Conservation (phyloP, 2,888 invertebrate species). For the Iphiclides podalirius region DNA sequence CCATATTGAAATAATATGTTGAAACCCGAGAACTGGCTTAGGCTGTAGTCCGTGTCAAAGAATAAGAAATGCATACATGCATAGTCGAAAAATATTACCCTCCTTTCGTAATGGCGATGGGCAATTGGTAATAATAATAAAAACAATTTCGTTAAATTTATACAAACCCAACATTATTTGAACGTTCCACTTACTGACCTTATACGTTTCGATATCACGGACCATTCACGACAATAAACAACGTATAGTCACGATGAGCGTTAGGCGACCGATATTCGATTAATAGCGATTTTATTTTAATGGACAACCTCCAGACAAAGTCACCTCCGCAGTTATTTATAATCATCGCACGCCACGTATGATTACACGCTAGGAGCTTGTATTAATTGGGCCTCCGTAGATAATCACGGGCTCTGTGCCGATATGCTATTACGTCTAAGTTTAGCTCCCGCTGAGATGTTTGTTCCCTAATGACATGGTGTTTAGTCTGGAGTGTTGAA, state of each 20-base stretch:
- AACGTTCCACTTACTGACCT: no score
- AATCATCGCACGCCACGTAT: conserved; percentile 29
- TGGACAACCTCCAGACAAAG: conserved; percentile 39
- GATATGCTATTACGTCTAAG: conserved; percentile 36
- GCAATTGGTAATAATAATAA: no score
- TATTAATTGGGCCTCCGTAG: conserved; percentile 40
- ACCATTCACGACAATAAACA: background rate
- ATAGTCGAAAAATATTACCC: no score
- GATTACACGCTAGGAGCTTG: conserved; percentile 34
- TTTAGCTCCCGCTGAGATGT: conserved; percentile 34
- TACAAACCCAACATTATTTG: no score
- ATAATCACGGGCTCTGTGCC: conserved; percentile 38
- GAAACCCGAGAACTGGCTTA: no score
- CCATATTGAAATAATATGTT: no score
- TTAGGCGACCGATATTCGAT: no score
- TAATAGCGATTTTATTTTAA: conserved; percentile 27
- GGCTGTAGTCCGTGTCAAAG: no score
- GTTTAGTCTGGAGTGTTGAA: conserved; percentile 48
- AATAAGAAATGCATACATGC: no score
- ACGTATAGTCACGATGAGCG: no score
- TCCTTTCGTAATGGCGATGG: no score
- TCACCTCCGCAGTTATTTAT: conserved; percentile 37
- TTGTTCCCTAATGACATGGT: conserved; percentile 46
- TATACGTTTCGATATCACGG: conserved; percentile 1
- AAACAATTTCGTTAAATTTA: no score